Conservation (phyloP, 1,140 invertebrate genomes). For the Drosophila bocqueti region DNA sequence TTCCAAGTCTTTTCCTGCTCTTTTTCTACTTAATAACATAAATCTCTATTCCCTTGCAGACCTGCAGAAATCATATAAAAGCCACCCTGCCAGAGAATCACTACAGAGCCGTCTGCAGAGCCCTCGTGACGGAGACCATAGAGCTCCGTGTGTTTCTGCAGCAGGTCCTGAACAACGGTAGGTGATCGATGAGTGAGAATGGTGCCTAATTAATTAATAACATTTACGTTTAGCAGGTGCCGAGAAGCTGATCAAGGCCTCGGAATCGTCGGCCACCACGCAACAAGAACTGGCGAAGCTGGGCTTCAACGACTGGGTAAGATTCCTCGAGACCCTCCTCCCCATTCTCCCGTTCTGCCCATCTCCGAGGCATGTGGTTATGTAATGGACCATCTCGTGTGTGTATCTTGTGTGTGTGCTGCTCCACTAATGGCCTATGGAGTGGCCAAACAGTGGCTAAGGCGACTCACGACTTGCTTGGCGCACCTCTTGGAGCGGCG, state of each 20-base stretch:
- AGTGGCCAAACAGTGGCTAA: conserved; percentile 55
- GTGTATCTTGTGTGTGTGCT: conserved; percentile 19
- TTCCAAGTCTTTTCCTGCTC: background rate
- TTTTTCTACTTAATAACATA: background rate
- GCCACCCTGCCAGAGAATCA: conserved; percentile 89
- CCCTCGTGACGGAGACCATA: conserved; percentile 94
- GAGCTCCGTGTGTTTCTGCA: conserved; percentile 96
- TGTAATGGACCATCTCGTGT: conserved; percentile 22
- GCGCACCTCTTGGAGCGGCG: conserved; percentile 66
- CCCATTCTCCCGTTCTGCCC: background rate
- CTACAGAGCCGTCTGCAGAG: conserved; percentile 96
- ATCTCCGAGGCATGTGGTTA: conserved; percentile 2
- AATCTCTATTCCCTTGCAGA: conserved; percentile 35
- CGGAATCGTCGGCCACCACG: conserved; percentile 86
- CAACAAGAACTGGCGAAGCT: conserved; percentile 90
- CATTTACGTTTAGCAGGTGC: conserved; percentile 71
- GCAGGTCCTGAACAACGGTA: conserved; percentile 89
- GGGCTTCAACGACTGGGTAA: conserved; percentile 94
- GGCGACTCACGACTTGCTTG: conserved; percentile 52
- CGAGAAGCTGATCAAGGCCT: conserved; percentile 87
- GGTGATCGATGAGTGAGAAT: conserved; percentile 18
- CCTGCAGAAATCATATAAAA: conserved; percentile 80
- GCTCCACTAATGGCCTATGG: conserved; percentile 72
- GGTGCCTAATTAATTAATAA: conserved; percentile 4
- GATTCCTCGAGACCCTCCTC: conserved; percentile 47